These are phyloP conservation scores for Tetrax tetrax DNA, from an alignment of 2,113 vertebrate genomes.

Conservation along the genomic window DNA sequence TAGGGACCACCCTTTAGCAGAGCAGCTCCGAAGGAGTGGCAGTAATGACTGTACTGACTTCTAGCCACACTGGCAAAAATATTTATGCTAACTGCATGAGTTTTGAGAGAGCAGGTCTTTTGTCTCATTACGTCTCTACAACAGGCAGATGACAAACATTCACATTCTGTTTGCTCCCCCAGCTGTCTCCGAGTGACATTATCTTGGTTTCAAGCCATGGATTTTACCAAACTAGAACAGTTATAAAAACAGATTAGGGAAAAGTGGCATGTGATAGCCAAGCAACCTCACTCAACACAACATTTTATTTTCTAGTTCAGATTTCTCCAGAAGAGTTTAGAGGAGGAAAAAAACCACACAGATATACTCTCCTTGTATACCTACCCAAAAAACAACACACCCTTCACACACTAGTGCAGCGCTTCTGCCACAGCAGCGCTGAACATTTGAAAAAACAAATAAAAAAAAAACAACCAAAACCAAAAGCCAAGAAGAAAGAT, in stretches of 20 bases:
- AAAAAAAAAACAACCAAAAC: background rate
- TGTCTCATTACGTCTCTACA: background rate
- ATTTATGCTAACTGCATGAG: slow-evolving; percentile 54
- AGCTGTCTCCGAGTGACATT: background rate
- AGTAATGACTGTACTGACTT: slow-evolving; percentile 42
- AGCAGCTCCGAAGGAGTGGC: slow-evolving; percentile 49
- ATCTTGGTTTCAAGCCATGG: background rate
- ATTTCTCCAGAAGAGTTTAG: background rate
- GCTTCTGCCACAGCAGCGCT: background rate
- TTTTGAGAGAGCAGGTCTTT: slow-evolving; percentile 11
- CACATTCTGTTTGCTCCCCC: background rate
- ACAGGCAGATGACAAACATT: slow-evolving; percentile 11
- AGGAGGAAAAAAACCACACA: accelerated
- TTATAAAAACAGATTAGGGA: background rate
- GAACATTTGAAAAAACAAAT: background rate
- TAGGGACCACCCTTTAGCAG: slow-evolving; percentile 58
- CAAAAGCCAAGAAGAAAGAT: background rate
- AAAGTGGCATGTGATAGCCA: background rate
- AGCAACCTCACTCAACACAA: background rate
- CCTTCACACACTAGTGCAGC: background rate
- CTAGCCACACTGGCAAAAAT: slow-evolving; percentile 45
- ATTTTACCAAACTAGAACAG: background rate
- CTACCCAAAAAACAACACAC: background rate
- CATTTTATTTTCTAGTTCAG: background rate
- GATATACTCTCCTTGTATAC: background rate